Percentiles rank a stretch among this genome's conserved stretches.
phyloP scores from a whole-genome alignment of 2,888 invertebrate genomes.

The Cataglyphis livida region DNA sequence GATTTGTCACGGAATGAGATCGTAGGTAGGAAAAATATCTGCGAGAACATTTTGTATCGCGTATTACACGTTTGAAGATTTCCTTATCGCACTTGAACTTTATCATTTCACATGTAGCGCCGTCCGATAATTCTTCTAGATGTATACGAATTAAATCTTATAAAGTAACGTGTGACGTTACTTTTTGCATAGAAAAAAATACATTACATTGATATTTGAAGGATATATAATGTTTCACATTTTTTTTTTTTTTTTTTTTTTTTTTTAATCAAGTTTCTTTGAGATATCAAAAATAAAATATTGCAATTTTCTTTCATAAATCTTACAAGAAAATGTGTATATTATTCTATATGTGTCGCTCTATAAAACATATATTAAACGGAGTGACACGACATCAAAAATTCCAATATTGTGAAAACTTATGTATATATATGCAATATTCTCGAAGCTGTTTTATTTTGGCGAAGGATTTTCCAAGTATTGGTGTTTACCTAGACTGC shows the following conservation, averaged over 20 bases:
- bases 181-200: conserved; percentile 7
- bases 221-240: too few relatives aligned
- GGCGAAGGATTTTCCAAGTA: neutral
- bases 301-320: conserved; percentile 1
- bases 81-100: conserved; percentile 19
- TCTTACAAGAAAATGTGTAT: neutral
- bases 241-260: neutral
- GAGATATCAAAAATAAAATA: neutral
- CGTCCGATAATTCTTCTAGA: conserved; percentile 7
- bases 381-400: neutral
- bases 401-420: conserved; percentile 13
- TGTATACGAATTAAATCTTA: conserved; percentile 28
- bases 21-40: conserved; percentile 12
- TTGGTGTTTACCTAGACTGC: neutral
- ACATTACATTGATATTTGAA: neutral
- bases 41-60: conserved; percentile 2
- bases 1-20: neutral
- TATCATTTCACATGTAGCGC: conserved; percentile 4
- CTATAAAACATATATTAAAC: neutral
- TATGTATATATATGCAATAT: neutral
- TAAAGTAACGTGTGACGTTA: conserved; percentile 21
- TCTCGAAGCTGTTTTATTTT: conserved; percentile 1
- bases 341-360: neutral
- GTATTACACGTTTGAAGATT: neutral
- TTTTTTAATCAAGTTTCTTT: neutral